Evolutionary conservation across 1,140 invertebrate species (phyloP), one percentile per base, ranked within the genome.

Genomic region (Drosophila busckii): DNA sequence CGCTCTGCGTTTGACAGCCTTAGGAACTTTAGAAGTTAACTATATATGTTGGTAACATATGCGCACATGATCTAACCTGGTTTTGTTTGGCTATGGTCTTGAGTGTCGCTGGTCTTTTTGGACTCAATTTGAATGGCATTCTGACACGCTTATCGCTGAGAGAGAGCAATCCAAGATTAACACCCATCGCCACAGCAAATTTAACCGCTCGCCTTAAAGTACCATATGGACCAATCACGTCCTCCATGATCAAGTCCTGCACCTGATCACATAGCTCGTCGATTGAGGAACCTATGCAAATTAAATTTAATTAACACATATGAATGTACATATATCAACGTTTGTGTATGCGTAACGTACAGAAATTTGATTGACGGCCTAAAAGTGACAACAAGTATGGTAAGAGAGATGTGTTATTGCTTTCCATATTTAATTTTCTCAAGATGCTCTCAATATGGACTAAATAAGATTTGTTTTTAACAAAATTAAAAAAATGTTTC

Each of bases 351-450:
- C n/a, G 4, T 22, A 2, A 53, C 50, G 44, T 2, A 76, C 65
- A 28, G 3, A 63, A 28, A 8, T 50, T 13, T 0, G 55, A 56
- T 12, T 68, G 25, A 0, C 45, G 63, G 34, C 62, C 68, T 1
- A 71, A 12, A 22, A 80, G 1, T 10, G 63, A 44, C 15, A 78
- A 4, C 6, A 78, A 22, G 4, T 56, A 59, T 0, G 71, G 73
- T 12, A 78, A 12, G 9, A 80, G 17, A 0, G 71, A 19, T 7
- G 52, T 26, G 0, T 31, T 35, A 16, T 10, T 19, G 3, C 7
- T 10, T 12, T 78, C 44, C 71, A 76, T 76, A 37, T 12, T 15
- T 10, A 70, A 70, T n/a, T n/a, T n/a, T n/a, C n/a, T n/a, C n/a
- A n/a, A n/a, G n/a, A n/a, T 16, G 6, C 8, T 4, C 1, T 10